Conservation (phyloP, 2,113 vertebrate species). For the Suncus etruscus region DNA sequence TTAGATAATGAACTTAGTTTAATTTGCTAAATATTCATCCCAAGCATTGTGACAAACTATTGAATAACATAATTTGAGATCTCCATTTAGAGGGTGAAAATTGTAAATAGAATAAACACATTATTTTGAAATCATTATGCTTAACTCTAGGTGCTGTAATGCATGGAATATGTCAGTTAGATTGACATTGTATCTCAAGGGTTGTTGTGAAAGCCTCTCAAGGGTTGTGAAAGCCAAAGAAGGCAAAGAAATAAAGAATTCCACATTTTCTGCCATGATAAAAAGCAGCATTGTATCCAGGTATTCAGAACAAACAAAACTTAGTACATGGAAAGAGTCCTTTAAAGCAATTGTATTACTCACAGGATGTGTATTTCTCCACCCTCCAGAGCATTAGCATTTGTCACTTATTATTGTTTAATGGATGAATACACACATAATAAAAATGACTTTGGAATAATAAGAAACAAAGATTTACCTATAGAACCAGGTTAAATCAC, state of each 20-base stretch:
- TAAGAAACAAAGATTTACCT: conserved; percentile 29
- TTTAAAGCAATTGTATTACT: conserved; percentile 56
- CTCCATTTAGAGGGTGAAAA: conserved; percentile 56
- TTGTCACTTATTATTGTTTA: conserved; percentile 56
- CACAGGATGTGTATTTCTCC: conserved; percentile 6
- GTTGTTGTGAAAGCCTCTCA: conserved; percentile 48
- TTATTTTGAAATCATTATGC: conserved; percentile 59
- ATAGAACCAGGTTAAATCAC: conserved; percentile 55
- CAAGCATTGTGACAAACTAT: conserved; percentile 62
- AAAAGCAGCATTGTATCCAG: conserved; percentile 52
- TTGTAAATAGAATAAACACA: conserved; percentile 68
- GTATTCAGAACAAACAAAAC: conserved; percentile 51
- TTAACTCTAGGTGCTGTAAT: conserved; percentile 55
- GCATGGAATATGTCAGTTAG: conserved; percentile 46
- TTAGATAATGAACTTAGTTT: conserved; percentile 66
- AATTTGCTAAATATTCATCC: conserved; percentile 59
- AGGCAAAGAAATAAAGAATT: conserved; percentile 68
- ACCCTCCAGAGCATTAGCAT: not conserved
- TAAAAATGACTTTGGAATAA: conserved; percentile 44
- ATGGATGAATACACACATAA: conserved; percentile 36
- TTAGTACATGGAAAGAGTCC: not conserved
- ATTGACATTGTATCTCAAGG: conserved; percentile 52
- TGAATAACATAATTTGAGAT: conserved; percentile 66
- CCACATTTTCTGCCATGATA: conserved; percentile 26
- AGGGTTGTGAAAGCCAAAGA: conserved; percentile 41